Evolutionary conservation across 2,113 vertebrate genomes (phyloP), one percentile per base, ranked within the genome.

Genomic region (Pogona vitticeps): DNA sequence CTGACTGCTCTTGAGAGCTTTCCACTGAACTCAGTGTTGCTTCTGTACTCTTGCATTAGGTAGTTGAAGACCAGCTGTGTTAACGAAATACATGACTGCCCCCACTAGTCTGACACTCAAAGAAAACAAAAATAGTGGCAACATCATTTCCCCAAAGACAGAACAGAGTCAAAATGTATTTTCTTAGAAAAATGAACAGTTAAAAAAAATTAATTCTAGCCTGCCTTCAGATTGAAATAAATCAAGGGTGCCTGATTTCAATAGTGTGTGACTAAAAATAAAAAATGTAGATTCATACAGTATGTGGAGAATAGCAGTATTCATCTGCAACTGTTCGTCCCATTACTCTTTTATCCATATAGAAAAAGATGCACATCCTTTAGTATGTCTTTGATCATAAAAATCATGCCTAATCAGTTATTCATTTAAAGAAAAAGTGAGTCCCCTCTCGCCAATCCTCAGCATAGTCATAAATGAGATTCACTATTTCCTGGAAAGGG

Each of bases 11-110:
- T 71, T 61, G 28, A 83, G 8, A 73, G 46, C 15, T 65, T 58
- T 31, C 1, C 36, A 28, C 15, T 46, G 28, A 59, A 52, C 33
- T 59, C 3, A 21, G 13, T 42, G 13, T 72, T 33, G n/a, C 56
- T 21, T 14, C 21, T 42, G 36, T 10, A 28, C 18, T 75, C 38
- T 63, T 76, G 6, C 59, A 13, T 26, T 40, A 33, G 17, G 10
- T 82, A 46, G 31, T 13, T 70, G 18, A 1, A 1, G 26, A 2
- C 72, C 17, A 38, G 46, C 26, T 58, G 1, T 18, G 89, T 68
- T 90, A n/a, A 36, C 84, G 72, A 94, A 95, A 93, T 88, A 90
- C 94, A 63, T 77, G 91, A 96, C 90, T 93, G 96, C 95, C 95
- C 95, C 90, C 96, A 94, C 83, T 94, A 85, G 96, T 89, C 89